A percentile compares a stretch with the other conserved stretches of the same genome.
These are phyloP conservation scores for Tenebrosternarchus preto DNA, from an alignment of 2,113 vertebrate genomes.

Conservation along the genomic window DNA sequence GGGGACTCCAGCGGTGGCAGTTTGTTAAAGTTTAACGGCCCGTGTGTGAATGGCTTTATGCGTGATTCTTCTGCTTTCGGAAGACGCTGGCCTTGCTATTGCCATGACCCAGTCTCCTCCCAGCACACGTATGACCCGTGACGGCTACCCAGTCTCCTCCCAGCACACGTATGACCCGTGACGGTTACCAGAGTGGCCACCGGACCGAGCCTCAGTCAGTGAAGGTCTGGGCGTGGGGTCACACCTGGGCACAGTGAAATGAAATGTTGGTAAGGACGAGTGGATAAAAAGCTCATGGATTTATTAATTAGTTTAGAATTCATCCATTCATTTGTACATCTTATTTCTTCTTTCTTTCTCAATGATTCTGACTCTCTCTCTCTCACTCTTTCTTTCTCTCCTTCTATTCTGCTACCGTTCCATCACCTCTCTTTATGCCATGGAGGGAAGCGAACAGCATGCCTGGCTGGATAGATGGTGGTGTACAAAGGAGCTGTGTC, in stretches of 20 bases:
- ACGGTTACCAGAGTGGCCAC: background rate
- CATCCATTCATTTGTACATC: background rate
- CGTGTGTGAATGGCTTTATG: slow-evolving; percentile 40
- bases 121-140: background rate
- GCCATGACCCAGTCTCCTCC: background rate
- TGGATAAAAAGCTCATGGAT: background rate
- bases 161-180: background rate
- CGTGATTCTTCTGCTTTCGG: slow-evolving; percentile 29
- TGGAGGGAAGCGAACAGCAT: background rate
- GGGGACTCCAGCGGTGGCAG: slow-evolving; percentile 32
- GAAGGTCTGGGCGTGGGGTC: too few species aligned
- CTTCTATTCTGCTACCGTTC: background rate
- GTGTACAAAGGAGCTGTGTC: background rate
- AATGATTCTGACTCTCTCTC: background rate
- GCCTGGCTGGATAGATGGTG: slow-evolving; percentile 14
- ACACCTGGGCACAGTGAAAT: too few species aligned
- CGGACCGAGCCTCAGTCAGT: too few species aligned
- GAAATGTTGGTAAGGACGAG: too few species aligned
- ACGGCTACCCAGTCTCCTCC: background rate
- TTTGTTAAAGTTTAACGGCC: slow-evolving; percentile 50
- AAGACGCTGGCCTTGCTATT: background rate
- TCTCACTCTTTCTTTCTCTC: slow-evolving; percentile 9
- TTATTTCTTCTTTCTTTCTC: background rate
- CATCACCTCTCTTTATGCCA: background rate
- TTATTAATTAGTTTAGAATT: background rate